Percentiles rank a stretch among this genome's conserved stretches.
phyloP scores from a whole-genome alignment of 1,140 invertebrate species.

The Tetraneura akinire region DNA sequence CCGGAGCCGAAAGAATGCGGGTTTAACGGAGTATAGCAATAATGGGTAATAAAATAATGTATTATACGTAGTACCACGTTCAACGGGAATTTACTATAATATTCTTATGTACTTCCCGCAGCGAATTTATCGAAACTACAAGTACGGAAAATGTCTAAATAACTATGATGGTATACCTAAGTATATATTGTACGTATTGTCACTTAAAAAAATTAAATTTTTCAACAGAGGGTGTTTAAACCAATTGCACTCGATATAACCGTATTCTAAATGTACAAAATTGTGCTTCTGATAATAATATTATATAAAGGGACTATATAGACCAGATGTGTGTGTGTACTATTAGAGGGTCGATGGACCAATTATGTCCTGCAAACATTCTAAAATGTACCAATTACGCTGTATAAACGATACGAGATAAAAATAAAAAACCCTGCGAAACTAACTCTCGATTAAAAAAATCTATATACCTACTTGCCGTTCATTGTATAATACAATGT shows the following conservation, averaged over 20 bases:
- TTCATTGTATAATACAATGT: background rate
- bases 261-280: background rate
- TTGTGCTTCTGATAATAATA: background rate
- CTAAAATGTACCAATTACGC: slow-evolving; percentile 27
- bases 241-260: slow-evolving; percentile 36
- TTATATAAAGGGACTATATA: background rate
- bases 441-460: slow-evolving; percentile 8
- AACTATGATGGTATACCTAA: background rate
- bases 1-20: too few species aligned
- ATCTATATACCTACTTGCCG: background rate
- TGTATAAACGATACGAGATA: background rate
- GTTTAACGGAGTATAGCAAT: too few species aligned
- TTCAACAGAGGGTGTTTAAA: slow-evolving; percentile 22
- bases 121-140: background rate
- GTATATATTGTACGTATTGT: background rate
- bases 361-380: slow-evolving; percentile 7
- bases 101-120: too few species aligned
- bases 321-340: background rate
- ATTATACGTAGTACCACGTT: too few species aligned
- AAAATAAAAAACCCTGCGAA: background rate
- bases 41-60: too few species aligned
- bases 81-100: too few species aligned
- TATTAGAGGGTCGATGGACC: slow-evolving; percentile 23
- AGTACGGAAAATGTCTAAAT: background rate
- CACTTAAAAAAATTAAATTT: slow-evolving; percentile 40